A percentile compares a stretch with the other conserved stretches of the same genome.
These are phyloP conservation scores for Siderastrea radians DNA, from an alignment of 92 coral and sea anemone species.

Conservation along the genomic window DNA sequence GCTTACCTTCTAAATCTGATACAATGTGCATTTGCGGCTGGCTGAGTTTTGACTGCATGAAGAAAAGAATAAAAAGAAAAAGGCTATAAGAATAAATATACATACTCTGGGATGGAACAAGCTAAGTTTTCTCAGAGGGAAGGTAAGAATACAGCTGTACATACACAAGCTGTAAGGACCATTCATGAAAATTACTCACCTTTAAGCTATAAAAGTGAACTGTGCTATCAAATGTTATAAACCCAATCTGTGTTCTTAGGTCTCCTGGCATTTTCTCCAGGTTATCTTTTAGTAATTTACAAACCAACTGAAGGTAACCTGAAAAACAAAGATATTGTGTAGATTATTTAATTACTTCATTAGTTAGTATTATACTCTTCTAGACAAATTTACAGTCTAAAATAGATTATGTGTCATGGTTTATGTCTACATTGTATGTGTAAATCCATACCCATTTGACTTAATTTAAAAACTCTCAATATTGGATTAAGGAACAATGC, in stretches of 20 bases:
- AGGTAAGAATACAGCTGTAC: background rate
- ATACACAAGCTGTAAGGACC: too few species aligned
- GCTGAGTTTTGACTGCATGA: slow-evolving; percentile 80
- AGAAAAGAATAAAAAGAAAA: slow-evolving; percentile 5
- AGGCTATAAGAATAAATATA: background rate
- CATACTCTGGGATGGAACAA: background rate
- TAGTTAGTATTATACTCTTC: too few species aligned
- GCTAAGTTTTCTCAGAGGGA: too few species aligned
- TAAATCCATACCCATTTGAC: too few species aligned
- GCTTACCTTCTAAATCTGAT: slow-evolving; percentile 98
- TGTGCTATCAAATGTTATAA: slow-evolving; percentile 94
- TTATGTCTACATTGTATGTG: too few species aligned
- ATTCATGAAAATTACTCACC: slow-evolving; percentile 60
- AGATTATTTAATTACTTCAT: background rate
- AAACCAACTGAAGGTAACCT: slow-evolving; percentile 94
- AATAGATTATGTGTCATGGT: too few species aligned
- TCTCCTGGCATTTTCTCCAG: slow-evolving; percentile 97
- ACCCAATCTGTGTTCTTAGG: slow-evolving; percentile 90
- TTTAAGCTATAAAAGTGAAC: slow-evolving; percentile 95
- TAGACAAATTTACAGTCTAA: too few species aligned
- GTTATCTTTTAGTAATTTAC: slow-evolving; percentile 93
- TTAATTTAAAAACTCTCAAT: too few species aligned
- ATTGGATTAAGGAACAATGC: too few species aligned
- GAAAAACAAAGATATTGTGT: background rate
- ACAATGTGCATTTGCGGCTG: slow-evolving; percentile 99